Conservation (phyloP, 2,113 vertebrate genomes). For the Ahaetulla prasina region DNA sequence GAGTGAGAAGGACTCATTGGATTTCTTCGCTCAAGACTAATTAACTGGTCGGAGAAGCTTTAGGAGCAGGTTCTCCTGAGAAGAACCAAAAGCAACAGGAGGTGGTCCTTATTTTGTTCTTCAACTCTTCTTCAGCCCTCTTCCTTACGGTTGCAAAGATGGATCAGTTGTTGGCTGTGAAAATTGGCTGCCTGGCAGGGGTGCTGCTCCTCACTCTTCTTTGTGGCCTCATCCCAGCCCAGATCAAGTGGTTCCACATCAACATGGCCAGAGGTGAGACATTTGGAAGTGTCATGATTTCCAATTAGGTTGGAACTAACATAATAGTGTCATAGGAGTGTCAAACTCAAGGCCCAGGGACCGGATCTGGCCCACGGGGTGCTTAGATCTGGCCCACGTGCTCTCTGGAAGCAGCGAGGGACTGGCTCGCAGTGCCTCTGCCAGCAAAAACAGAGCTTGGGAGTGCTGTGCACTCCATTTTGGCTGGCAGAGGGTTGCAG, state of each 20-base stretch:
- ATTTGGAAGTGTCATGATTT: too few species aligned
- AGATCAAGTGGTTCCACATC: slow-evolving; percentile 59
- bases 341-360: too few species aligned
- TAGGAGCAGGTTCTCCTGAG: not conserved
- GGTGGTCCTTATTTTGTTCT: not conserved
- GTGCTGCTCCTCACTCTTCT: slow-evolving; percentile 51
- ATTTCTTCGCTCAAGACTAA: not conserved
- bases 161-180: slow-evolving; percentile 54
- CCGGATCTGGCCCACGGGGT: too few species aligned
- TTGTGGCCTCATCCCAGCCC: slow-evolving; percentile 56
- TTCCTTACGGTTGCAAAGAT: slow-evolving; percentile 25
- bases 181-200: slow-evolving; percentile 55
- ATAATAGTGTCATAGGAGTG: not conserved
- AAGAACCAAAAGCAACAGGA: not conserved
- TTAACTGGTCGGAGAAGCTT: not conserved
- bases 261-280: slow-evolving; percentile 56
- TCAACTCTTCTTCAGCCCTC: not conserved
- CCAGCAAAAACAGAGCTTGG: too few species aligned
- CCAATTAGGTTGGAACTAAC: not conserved
- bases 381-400: too few species aligned
- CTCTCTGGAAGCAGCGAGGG: too few species aligned
- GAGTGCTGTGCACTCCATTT: too few species aligned
- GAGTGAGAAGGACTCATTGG: not conserved
- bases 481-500: too few species aligned
- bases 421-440: too few species aligned